Evolutionary conservation across 2,797 vertebrate species (phyloP), one percentile per base, ranked within the genome.

Genomic region (Tangara arthus): DNA sequence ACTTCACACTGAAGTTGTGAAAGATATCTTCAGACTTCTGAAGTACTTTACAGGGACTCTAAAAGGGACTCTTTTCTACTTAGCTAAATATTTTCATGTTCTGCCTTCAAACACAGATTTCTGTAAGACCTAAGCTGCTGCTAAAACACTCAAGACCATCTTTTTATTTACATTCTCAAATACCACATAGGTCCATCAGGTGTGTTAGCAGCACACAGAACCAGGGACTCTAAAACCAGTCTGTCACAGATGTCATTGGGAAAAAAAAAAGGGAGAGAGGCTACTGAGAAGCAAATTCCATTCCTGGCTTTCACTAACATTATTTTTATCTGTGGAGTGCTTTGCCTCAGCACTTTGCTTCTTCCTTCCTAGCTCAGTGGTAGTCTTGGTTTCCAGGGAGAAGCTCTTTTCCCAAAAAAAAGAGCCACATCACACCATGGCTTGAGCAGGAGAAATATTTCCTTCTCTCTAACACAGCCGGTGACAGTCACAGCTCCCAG

Each of bases 1-100:
- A 11, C 82, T 91, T 95, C 87, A 56, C 93, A 41, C 90, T 44
- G 21, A 87, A 94, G 64, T 53, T 2, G 44, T 81, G 84, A 95
- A 95, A 93, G 39, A 34, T 44, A 55, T 34, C 90, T 65, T 88
- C 75, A 69, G 95, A 73, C 18, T 76, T 72, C 55, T 56, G 8
- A 1, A 77, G 41, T 32, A 11, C 30, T 75, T 84, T 5, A 55
- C 47, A 90, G 19, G 22, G 27, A 72, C 66, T 70, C 37, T 6
- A 35, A 34, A 78, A 75, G 50, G 32, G 32, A 66, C 19, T 61
- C 17, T 63, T 78, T 44, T 37, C 60, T 91, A 47, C 47, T 87
- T 59, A 55, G 26, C 65, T 81, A 44, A 85, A 47, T 7, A 26
- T 83, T 53, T 78, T 35, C 72, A 86, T 35, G 35, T 83, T 86